Conservation (phyloP, 2,797 vertebrate genomes). For the Prunella strophiata region DNA sequence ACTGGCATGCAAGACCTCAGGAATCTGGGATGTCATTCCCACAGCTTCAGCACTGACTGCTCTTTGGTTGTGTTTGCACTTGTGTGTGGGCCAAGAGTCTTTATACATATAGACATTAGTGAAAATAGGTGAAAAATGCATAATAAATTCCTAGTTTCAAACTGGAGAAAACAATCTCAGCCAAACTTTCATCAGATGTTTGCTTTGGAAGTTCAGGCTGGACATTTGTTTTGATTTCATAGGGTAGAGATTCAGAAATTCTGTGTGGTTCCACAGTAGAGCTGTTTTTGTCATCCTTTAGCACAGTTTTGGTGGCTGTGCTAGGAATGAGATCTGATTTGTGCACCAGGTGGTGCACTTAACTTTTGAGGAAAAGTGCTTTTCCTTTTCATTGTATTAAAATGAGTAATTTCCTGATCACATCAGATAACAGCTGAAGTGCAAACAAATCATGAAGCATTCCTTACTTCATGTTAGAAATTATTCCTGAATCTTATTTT, state of each 20-base stretch:
- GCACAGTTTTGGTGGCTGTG: background rate
- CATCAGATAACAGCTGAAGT: background rate
- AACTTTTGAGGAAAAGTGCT: background rate
- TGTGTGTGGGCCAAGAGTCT: background rate
- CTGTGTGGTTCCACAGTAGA: background rate
- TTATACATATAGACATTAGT: background rate
- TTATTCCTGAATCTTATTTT: background rate
- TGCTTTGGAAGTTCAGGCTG: background rate
- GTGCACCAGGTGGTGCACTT: background rate
- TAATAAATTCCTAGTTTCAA: background rate
- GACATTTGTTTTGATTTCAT: background rate
- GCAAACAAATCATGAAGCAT: background rate
- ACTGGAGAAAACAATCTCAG: background rate
- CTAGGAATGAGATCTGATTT: background rate
- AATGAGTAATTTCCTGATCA: background rate
- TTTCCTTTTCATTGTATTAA: background rate
- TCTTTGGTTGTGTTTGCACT: background rate
- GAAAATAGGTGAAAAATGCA: background rate
- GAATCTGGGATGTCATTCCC: background rate
- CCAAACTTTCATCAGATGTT: background rate
- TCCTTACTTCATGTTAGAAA: background rate
- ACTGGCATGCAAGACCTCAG: background rate
- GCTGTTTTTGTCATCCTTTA: background rate
- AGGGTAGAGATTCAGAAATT: background rate
- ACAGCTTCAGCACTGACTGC: background rate